Conservation (phyloP, 1,140 invertebrate genomes). For the Rhopalosiphum maidis region DNA sequence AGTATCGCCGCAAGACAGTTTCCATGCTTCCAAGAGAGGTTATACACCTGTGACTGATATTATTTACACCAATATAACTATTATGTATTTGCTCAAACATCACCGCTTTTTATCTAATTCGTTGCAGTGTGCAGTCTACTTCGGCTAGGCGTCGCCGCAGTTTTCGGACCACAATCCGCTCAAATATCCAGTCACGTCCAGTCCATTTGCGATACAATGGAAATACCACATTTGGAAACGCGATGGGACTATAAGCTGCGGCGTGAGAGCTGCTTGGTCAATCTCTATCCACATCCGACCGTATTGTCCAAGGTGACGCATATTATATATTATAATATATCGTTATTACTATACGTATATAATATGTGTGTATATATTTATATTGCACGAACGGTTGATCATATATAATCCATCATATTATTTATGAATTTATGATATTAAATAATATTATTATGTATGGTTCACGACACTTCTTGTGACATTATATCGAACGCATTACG, state of each 20-base stretch:
- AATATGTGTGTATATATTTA: neutral
- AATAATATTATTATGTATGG: neutral
- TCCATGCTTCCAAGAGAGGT: slow-evolving; percentile 89
- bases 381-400: too few relatives aligned
- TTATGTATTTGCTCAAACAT: neutral
- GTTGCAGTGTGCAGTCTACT: slow-evolving; percentile 85
- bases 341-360: neutral
- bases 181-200: slow-evolving; percentile 92
- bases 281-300: slow-evolving; percentile 90
- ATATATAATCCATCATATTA: neutral
- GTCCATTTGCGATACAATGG: slow-evolving; percentile 94
- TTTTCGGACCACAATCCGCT: slow-evolving; percentile 91
- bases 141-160: slow-evolving; percentile 85
- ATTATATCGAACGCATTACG: neutral
- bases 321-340: neutral
- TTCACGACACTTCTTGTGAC: neutral
- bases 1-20: slow-evolving; percentile 87
- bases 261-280: slow-evolving; percentile 88
- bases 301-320: slow-evolving; percentile 80
- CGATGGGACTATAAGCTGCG: slow-evolving; percentile 89
- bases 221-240: slow-evolving; percentile 93
- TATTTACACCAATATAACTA: neutral
- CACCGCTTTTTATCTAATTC: neutral
- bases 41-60: slow-evolving; percentile 58
- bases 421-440: neutral